Evolutionary conservation across 2,113 vertebrate genomes (phyloP).

Genomic region (Abramis brama): DNA sequence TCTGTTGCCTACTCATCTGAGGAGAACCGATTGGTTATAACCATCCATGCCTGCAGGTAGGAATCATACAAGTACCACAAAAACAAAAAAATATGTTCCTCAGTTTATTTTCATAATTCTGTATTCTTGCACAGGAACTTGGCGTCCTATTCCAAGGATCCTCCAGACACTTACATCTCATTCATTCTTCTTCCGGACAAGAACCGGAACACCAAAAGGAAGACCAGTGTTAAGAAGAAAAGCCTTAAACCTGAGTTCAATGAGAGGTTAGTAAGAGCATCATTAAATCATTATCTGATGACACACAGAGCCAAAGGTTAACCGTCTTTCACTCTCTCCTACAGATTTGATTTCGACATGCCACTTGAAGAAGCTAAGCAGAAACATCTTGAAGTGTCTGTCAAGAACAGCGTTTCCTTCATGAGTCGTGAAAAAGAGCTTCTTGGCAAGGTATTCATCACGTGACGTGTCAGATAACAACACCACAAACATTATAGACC

Average conservation of each 20-base stretch:
- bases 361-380: constrained; percentile 80
- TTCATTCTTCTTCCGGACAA: constrained; percentile 88
- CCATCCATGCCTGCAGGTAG: constrained; percentile 85
- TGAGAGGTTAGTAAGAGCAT: constrained; percentile 77
- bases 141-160: constrained; percentile 78
- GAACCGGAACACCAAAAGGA: constrained; percentile 84
- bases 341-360: constrained; percentile 90
- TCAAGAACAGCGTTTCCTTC: constrained; percentile 89
- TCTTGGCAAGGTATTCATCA: constrained; percentile 83
- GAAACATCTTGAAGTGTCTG: constrained; percentile 82
- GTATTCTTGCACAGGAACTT: constrained; percentile 75
- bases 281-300: neutral
- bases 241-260: constrained; percentile 87
- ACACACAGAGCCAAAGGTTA: neutral
- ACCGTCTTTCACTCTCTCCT: constrained; percentile 6
- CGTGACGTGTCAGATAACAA: neutral
- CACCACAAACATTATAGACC: neutral
- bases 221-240: constrained; percentile 84
- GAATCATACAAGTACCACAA: neutral
- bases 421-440: constrained; percentile 88
- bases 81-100: neutral
- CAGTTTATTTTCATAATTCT: constrained; percentile 21
- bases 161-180: constrained; percentile 85
- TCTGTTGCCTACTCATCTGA: constrained; percentile 81
- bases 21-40: constrained; percentile 82